Base-by-base conservation (phyloP, 2,113 vertebrate genomes). In the Onychostoma macrolepis region DNA sequence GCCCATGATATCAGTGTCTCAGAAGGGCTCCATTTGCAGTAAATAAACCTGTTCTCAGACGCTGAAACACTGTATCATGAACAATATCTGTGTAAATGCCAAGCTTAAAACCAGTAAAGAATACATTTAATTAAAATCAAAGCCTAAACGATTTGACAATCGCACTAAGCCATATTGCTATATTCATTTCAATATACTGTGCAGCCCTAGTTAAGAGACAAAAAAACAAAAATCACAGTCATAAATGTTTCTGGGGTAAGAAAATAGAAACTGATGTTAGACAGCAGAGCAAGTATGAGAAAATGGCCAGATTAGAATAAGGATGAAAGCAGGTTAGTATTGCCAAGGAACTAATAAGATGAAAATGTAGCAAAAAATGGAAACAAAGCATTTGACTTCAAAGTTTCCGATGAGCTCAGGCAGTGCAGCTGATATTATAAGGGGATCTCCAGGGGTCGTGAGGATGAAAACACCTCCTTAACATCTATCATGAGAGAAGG, bases 401-500 rank as follows among this genome's bases (percentile, higher is more conserved):
- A 8, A 8, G 53, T 63, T 63, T 48, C 26, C n/a, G 0, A 48
- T 50, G 28, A 50, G 79, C 79, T 30, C 28, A 69, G 19, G 50
- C 56, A 30, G 38, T 24, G 43, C 19, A 76, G 36, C 56, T 43
- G 48, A 76, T 26, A 8, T 45, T 21, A 9, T 61, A 82, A 63
- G 76, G 8, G 71, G 24, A n/a, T 80, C 79, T 61, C 81, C 88
- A 43, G 65, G 58, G 48, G 69, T 63, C 53, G 79, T 17, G 13
- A 36, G 30, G 10, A 75, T 67, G 69, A 81, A 87, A 80, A 71
- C 58, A 30, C 43, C 56, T 71, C 63, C 28, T 80, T 56, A 74
- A n/a, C 77, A 85, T 81, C 15, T 48, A 63, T 72, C 45, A 86
- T 61, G 24, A 61, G 72, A 79, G 33, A 65, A 41, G 63, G 56